Conservation (phyloP, 2,888 invertebrate species). For the Drosophila merina region DNA sequence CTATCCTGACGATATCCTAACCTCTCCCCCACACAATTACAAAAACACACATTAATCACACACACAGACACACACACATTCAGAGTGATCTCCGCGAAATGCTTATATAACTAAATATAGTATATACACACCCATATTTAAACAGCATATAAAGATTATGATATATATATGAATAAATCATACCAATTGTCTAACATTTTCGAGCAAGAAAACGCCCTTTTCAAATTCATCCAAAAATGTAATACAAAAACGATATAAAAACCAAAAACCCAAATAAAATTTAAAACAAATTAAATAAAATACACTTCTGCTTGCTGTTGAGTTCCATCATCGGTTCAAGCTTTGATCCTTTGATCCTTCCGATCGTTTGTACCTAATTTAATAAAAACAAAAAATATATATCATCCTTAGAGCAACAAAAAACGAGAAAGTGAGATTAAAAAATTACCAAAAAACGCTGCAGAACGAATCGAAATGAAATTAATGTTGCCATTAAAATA, state of each 20-base stretch:
- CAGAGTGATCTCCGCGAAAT: slow-evolving; percentile 46
- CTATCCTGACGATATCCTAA: not conserved
- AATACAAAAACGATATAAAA: not conserved
- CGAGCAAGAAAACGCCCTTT: slow-evolving; percentile 14
- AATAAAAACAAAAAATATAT: not conserved
- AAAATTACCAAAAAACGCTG: slow-evolving; percentile 23
- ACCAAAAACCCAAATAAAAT: not conserved
- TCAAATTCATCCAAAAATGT: slow-evolving; percentile 14
- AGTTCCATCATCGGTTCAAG: slow-evolving; percentile 26
- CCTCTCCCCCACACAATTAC: not conserved
- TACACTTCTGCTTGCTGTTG: slow-evolving; percentile 39
- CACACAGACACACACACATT: slow-evolving; percentile 22
- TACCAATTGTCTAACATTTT: slow-evolving; percentile 41
- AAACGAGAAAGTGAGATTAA: not conserved
- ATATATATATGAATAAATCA: slow-evolving; percentile 45
- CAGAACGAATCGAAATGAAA: slow-evolving; percentile 31
- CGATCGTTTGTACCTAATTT: slow-evolving; percentile 38
- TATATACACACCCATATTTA: slow-evolving; percentile 42
- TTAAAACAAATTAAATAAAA: slow-evolving; percentile 1
- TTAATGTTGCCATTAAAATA: slow-evolving; percentile 72
- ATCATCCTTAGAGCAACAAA: slow-evolving; percentile 9
- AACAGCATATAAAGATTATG: slow-evolving; percentile 43
- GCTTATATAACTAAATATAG: slow-evolving; percentile 43
- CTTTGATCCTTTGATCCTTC: slow-evolving; percentile 28
- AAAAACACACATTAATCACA: slow-evolving; percentile 1